Evolutionary conservation across 2,888 invertebrate species (phyloP).

Genomic region (Oxytorus armatus): DNA sequence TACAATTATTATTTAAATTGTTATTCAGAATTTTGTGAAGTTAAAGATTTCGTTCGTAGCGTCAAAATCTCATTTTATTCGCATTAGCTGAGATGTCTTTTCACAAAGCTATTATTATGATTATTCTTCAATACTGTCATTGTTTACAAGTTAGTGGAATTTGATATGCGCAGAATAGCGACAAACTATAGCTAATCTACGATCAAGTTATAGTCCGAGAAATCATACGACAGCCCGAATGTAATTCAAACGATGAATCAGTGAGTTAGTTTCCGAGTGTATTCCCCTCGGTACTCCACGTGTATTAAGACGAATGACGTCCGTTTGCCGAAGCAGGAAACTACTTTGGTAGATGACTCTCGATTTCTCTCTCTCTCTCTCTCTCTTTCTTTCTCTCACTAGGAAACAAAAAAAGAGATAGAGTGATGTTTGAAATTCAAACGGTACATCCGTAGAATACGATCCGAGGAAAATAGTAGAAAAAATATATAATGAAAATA

Average conservation of each 20-base stretch:
- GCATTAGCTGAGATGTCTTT: too few species aligned
- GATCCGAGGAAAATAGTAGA: background rate
- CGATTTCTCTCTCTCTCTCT: background rate
- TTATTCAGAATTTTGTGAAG: too few species aligned
- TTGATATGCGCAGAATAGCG: too few species aligned
- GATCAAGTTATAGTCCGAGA: background rate
- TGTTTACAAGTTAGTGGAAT: too few species aligned
- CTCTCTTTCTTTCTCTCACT: background rate
- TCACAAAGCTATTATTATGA: too few species aligned
- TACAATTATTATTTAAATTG: too few species aligned
- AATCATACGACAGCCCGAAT: background rate
- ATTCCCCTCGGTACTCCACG: conserved; percentile 8
- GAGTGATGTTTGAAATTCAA: background rate
- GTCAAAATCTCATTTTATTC: too few species aligned
- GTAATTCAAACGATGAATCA: conserved; percentile 33
- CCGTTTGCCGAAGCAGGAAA: conserved; percentile 26
- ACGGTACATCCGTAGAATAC: background rate
- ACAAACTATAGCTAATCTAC: background rate
- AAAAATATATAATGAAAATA: background rate
- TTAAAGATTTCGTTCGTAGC: too few species aligned
- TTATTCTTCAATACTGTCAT: too few species aligned
- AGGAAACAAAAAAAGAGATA: background rate
- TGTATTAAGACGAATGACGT: conserved; percentile 43
- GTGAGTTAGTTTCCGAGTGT: conserved; percentile 19
- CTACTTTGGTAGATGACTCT: background rate